Evolutionary conservation across 2,888 invertebrate species (phyloP).

Genomic region (Cataglyphis cursor): DNA sequence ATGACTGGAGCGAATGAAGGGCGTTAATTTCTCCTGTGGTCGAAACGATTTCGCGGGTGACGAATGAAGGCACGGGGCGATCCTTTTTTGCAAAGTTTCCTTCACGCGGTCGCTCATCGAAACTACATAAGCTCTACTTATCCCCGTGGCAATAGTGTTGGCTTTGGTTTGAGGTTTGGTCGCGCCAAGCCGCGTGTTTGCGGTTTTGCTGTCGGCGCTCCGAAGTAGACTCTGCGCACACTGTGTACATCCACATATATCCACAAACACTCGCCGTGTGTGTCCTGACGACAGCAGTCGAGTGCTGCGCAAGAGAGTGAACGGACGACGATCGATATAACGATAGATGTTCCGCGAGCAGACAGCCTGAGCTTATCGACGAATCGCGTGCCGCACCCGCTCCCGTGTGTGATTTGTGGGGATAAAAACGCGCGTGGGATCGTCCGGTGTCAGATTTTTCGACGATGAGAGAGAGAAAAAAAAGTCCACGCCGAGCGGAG

Average conservation of each 20-base stretch:
- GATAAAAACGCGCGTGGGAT: constrained; percentile 55
- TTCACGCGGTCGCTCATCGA: constrained; percentile 63
- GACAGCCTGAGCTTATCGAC: constrained; percentile 55
- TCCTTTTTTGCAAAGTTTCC: constrained; percentile 34
- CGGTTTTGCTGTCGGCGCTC: constrained; percentile 85
- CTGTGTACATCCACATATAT: constrained; percentile 57
- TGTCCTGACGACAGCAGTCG: constrained; percentile 70
- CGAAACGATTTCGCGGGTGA: constrained; percentile 5
- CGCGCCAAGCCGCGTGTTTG: constrained; percentile 86
- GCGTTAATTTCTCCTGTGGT: background rate
- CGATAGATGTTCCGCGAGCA: constrained; percentile 64
- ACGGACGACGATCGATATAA: constrained; percentile 69
- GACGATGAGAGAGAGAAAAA: constrained; percentile 27
- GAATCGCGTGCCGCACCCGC: constrained; percentile 56
- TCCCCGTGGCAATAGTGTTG: constrained; percentile 83
- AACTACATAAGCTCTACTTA: constrained; percentile 83
- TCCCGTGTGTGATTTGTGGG: constrained; percentile 57
- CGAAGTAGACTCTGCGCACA: constrained; percentile 76
- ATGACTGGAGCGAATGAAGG: background rate
- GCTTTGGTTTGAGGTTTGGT: constrained; percentile 86
- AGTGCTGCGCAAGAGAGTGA: constrained; percentile 54
- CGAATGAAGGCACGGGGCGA: constrained; percentile 26
- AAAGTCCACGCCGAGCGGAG: constrained; percentile 36
- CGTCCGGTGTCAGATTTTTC: constrained; percentile 55
- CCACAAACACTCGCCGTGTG: constrained; percentile 52